Percentiles rank a stretch among this genome's conserved stretches.
Evolutionary conservation across 1,140 invertebrate genomes (phyloP).

Genomic region (Drosophila teissieri): DNA sequence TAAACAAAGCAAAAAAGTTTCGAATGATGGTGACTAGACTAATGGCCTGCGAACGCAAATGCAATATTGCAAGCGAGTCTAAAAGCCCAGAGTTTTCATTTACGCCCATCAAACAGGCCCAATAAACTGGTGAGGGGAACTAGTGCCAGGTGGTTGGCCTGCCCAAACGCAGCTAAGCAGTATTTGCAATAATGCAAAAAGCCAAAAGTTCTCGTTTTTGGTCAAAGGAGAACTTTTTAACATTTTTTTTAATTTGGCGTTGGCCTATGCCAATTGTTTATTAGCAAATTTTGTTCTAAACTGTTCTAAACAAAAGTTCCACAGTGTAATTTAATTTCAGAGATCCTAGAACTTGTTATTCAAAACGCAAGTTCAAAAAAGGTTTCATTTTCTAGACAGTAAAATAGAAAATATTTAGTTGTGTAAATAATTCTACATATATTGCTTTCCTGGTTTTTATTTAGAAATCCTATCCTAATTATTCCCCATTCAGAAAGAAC

Average conservation of each 20-base stretch:
- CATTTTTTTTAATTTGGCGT: no score
- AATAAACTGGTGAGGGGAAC: slow-evolving; percentile 10
- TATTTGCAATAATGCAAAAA: background rate
- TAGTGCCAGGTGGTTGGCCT: background rate
- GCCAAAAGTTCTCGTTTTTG: background rate
- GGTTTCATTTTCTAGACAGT: no score
- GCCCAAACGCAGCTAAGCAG: background rate
- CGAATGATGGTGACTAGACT: slow-evolving; percentile 7
- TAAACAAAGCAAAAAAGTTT: slow-evolving; percentile 18
- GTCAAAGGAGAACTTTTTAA: background rate
- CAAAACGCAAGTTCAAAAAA: no score
- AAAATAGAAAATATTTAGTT: no score
- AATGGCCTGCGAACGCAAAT: slow-evolving; percentile 19
- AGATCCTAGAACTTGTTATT: no score
- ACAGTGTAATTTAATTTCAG: no score
- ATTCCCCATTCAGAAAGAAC: no score
- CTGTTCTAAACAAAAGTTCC: no score
- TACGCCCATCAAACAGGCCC: background rate
- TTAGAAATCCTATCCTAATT: no score
- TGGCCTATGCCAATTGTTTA: background rate
- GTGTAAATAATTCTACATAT: no score
- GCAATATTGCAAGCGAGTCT: background rate
- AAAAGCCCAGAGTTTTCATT: background rate
- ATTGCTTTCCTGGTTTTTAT: no score
- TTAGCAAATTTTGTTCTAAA: background rate